phyloP scores from a whole-genome alignment of 2,797 vertebrate genomes.

The Sardinella longiceps region DNA sequence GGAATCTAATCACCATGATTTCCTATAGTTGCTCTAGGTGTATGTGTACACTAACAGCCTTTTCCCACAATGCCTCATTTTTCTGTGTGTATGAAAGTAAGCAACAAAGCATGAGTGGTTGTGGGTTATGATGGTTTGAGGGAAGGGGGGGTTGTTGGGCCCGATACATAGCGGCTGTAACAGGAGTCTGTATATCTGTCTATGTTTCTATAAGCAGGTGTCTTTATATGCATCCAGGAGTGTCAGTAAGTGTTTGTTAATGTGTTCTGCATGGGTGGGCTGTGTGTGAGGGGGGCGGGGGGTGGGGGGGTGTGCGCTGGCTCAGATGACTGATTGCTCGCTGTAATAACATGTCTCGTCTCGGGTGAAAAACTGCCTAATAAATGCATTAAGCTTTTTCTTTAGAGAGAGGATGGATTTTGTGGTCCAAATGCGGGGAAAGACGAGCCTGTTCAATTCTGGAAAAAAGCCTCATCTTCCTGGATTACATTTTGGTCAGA shows the following conservation, averaged over 20 bases:
- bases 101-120: neutral
- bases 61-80: too few species aligned
- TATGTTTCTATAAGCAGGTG: conserved; percentile 22
- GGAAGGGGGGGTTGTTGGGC: neutral
- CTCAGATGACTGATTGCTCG: neutral
- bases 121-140: too few species aligned
- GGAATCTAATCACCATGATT: too few species aligned
- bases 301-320: neutral
- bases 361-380: conserved; percentile 20
- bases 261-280: neutral
- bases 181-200: neutral
- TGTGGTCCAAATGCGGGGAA: conserved; percentile 29
- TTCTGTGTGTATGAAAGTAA: neutral
- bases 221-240: neutral
- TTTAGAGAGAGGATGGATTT: conserved; percentile 36
- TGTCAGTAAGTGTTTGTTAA: neutral
- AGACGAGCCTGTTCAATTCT: conserved; percentile 30
- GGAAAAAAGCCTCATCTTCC: neutral
- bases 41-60: too few species aligned
- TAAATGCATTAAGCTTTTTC: conserved; percentile 32
- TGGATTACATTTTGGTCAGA: conserved; percentile 58
- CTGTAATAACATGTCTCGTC: conserved; percentile 3
- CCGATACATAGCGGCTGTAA: neutral
- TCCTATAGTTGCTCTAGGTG: too few species aligned
- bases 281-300: too few species aligned